Evolutionary conservation across 2,113 vertebrate species (phyloP).

Genomic region (Cyanistes caeruleus): DNA sequence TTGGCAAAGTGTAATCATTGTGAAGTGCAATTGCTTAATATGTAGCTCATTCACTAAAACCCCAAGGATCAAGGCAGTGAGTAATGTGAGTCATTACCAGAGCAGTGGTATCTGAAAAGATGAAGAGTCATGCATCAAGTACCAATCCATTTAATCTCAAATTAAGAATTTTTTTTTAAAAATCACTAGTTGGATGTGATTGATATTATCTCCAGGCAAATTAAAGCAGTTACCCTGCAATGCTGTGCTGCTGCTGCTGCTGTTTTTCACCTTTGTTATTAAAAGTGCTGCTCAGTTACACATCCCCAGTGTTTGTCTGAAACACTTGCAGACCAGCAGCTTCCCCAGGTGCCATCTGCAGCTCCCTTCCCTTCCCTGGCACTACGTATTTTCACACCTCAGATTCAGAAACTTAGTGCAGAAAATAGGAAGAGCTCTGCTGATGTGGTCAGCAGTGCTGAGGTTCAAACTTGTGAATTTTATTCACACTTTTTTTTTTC

Average conservation of each 20-base stretch:
- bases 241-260: background rate
- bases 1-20: slow-evolving; percentile 43
- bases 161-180: background rate
- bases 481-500: background rate
- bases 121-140: background rate
- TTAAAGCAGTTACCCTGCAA: background rate
- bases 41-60: slow-evolving; percentile 44
- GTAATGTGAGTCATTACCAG: slow-evolving; percentile 13
- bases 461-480: background rate
- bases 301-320: background rate
- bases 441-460: background rate
- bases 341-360: background rate
- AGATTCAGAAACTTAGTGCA: background rate
- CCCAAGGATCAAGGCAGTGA: slow-evolving; percentile 13
- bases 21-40: slow-evolving; percentile 46
- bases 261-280: background rate
- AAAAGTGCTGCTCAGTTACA: background rate
- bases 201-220: background rate
- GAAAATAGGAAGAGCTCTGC: background rate
- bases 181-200: background rate
- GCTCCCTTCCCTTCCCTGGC: background rate
- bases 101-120: slow-evolving; percentile 8
- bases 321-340: background rate
- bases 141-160: slow-evolving; percentile 14
- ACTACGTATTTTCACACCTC: background rate